Conservation (phyloP, 2,888 invertebrate species). For the Colletes collaris region DNA sequence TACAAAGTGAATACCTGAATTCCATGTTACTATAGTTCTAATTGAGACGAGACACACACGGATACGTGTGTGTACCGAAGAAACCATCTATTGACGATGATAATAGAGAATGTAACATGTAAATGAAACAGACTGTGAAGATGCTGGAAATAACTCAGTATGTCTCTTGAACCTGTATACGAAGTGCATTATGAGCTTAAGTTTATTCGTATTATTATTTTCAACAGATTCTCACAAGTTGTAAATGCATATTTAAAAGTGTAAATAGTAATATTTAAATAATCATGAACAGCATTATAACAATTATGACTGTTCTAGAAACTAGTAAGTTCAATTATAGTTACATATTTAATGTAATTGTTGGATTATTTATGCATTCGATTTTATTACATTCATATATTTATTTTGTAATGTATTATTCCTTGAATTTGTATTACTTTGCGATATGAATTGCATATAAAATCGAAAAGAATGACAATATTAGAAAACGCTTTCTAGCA, state of each 20-base stretch:
- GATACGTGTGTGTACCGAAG: slow-evolving; percentile 24
- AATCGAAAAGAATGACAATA: not conserved
- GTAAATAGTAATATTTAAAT: not conserved
- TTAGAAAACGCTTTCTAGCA: slow-evolving; percentile 27
- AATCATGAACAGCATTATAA: slow-evolving; percentile 9
- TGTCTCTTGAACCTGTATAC: slow-evolving; percentile 11
- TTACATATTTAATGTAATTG: not conserved
- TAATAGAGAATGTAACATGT: slow-evolving; percentile 46
- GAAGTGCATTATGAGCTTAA: slow-evolving; percentile 1
- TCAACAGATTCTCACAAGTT: not conserved
- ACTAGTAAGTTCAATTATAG: slow-evolving; percentile 35
- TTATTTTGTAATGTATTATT: not conserved
- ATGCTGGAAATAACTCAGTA: slow-evolving; percentile 35
- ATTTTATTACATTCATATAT: not conserved
- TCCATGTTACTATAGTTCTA: slow-evolving; percentile 31
- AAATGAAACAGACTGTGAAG: slow-evolving; percentile 34
- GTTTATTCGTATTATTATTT: not conserved
- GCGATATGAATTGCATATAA: too few relatives aligned
- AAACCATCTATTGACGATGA: slow-evolving; percentile 24
- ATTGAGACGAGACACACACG: slow-evolving; percentile 23
- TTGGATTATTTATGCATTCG: not conserved
- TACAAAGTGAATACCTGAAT: slow-evolving; percentile 25
- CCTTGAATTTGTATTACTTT: not conserved
- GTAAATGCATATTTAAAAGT: not conserved
- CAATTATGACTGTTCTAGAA: slow-evolving; percentile 14